These are phyloP conservation scores for Drosophila bunnanda DNA, from an alignment of 2,888 invertebrate genomes.

Conservation along the genomic window DNA sequence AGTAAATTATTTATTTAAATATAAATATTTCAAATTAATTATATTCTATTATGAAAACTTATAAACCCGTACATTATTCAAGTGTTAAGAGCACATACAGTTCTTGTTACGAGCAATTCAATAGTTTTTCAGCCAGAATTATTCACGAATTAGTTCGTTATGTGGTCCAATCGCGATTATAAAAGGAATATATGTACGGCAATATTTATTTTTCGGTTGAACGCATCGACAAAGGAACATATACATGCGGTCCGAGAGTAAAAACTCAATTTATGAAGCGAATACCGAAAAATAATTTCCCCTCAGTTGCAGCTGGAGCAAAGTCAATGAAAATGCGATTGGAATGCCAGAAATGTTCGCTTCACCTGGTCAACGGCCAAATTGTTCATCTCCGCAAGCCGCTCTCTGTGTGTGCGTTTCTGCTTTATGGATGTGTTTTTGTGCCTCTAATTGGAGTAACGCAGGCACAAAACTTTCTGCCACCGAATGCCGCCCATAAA, in stretches of 20 bases:
- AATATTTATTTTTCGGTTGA: constrained; percentile 28
- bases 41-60: background rate
- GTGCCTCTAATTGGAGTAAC: constrained; percentile 61
- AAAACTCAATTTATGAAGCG: constrained; percentile 38
- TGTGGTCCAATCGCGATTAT: constrained; percentile 2
- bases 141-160: constrained; percentile 17
- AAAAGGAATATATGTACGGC: constrained; percentile 16
- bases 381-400: constrained; percentile 30
- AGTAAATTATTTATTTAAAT: background rate
- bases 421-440: constrained; percentile 33
- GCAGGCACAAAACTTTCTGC: constrained; percentile 35
- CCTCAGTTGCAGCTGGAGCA: constrained; percentile 12
- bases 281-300: constrained; percentile 11
- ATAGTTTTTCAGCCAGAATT: background rate
- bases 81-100: background rate
- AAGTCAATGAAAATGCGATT: constrained; percentile 36
- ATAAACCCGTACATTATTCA: background rate
- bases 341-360: constrained; percentile 43
- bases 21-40: background rate
- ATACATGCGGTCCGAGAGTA: background rate
- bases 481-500: constrained; percentile 44
- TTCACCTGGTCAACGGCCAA: constrained; percentile 30
- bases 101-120: background rate
- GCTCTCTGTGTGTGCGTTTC: constrained; percentile 8
- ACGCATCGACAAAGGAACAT: constrained; percentile 32